Evolutionary conservation across 2,113 vertebrate species (phyloP).

Genomic region (Pangasianodon gigas): DNA sequence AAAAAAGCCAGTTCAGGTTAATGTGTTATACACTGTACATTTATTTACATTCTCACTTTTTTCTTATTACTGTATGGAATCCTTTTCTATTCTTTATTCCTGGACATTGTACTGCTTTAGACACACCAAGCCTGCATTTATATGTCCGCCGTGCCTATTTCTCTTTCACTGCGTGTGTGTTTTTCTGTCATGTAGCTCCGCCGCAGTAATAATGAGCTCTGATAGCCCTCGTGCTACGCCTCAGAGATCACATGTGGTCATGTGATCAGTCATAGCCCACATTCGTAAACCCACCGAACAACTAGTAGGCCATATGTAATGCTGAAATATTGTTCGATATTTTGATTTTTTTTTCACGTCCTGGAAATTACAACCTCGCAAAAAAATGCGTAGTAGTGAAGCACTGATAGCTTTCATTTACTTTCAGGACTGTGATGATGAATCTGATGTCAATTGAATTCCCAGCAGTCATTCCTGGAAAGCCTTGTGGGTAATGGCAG

Average conservation of each 20-base stretch:
- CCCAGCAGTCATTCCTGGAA: conserved; percentile 55
- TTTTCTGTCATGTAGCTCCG: not conserved
- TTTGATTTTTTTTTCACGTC: not conserved
- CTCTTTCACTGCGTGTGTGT: not conserved
- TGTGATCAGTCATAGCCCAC: conserved; percentile 27
- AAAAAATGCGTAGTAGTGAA: not conserved
- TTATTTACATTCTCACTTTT: not conserved
- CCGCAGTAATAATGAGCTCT: conserved; percentile 55
- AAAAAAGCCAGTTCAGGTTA: too few species aligned
- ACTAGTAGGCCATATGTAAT: not conserved
- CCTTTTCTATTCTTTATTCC: too few species aligned
- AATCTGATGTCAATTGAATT: not conserved
- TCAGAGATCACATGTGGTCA: conserved; percentile 55
- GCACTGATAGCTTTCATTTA: not conserved
- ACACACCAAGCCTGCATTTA: not conserved
- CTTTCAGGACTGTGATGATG: not conserved
- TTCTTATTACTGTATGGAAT: too few species aligned
- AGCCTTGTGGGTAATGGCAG: conserved; percentile 52
- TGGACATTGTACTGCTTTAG: not conserved
- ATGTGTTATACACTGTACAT: too few species aligned
- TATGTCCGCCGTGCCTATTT: not conserved
- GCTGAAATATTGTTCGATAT: not conserved
- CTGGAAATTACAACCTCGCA: not conserved
- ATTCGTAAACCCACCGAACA: not conserved
- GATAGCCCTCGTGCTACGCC: conserved; percentile 54